Conservation (phyloP, 2,113 vertebrate genomes). For the Chamaetylas fuelleborni region DNA sequence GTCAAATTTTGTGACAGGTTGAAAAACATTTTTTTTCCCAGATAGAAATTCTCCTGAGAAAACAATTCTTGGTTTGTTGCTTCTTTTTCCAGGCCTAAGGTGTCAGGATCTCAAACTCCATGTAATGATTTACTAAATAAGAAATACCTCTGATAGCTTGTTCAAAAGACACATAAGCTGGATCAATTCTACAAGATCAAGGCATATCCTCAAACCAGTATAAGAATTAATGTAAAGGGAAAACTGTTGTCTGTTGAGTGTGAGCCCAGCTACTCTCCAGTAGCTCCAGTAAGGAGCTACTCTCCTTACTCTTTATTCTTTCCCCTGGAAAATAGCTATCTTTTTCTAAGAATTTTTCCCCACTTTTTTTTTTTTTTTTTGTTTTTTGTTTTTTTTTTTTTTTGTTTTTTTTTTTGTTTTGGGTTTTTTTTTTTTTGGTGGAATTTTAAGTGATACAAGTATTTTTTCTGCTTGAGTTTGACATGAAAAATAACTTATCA, state of each 20-base stretch:
- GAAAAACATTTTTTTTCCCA: neutral
- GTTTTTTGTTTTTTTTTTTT: neutral
- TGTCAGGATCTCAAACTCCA: neutral
- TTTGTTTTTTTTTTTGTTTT: neutral
- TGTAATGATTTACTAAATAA: neutral
- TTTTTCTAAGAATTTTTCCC: neutral
- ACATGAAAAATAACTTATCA: neutral
- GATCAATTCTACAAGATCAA: neutral
- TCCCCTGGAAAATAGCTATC: neutral
- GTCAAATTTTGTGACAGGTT: neutral
- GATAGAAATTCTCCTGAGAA: neutral
- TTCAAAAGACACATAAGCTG: neutral
- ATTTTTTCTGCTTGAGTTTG: neutral
- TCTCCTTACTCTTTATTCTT: neutral
- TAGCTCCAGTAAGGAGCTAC: neutral
- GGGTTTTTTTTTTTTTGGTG: neutral
- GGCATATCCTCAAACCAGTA: neutral
- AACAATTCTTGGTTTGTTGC: neutral
- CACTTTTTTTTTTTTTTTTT: neutral
- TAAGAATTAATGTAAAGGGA: neutral
- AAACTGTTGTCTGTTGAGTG: neutral
- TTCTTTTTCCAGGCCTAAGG: neutral
- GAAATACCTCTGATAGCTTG: neutral
- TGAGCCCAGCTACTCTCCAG: neutral
- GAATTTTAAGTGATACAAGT: neutral